Conservation (phyloP, 2,888 invertebrate genomes). For the Gastracanthus pulcherrimus region DNA sequence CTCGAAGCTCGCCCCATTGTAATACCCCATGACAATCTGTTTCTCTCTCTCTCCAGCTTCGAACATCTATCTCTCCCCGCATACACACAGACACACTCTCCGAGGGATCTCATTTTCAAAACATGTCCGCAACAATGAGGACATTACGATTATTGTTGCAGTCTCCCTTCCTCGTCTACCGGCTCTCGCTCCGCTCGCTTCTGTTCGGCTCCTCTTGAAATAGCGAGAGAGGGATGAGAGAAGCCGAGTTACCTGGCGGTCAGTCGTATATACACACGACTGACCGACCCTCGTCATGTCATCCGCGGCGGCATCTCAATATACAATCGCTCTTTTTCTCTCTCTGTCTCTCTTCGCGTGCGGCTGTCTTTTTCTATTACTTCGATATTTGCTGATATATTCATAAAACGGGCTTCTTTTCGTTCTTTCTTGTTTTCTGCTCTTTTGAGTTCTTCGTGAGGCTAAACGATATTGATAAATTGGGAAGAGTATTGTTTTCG, state of each 20-base stretch:
- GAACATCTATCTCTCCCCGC: too few species aligned
- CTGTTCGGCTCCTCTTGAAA: constrained; percentile 4
- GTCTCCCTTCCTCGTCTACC: constrained; percentile 56
- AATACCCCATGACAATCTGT: constrained; percentile 43
- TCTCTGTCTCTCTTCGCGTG: constrained; percentile 18
- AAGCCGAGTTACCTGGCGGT: constrained; percentile 69
- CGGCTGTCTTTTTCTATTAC: constrained; percentile 39
- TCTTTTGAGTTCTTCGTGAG: background rate
- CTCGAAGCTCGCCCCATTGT: constrained; percentile 68
- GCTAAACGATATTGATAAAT: background rate
- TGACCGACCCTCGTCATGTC: constrained; percentile 75
- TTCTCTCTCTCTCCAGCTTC: constrained; percentile 18
- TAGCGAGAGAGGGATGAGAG: background rate
- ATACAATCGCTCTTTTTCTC: too few species aligned
- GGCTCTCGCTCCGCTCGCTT: background rate
- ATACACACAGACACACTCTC: background rate
- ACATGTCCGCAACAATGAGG: constrained; percentile 77
- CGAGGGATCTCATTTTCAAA: constrained; percentile 72
- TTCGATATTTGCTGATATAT: constrained; percentile 36
- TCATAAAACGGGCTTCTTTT: constrained; percentile 4
- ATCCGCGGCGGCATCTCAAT: constrained; percentile 59
- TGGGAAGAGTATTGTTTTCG: background rate
- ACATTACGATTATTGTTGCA: constrained; percentile 74
- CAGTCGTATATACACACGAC: constrained; percentile 59
- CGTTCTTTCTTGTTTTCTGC: background rate